A percentile compares a stretch with the other conserved stretches of the same genome.
Conservation (phyloP, 1,140 invertebrate genomes). For the Drosophila tani region DNA sequence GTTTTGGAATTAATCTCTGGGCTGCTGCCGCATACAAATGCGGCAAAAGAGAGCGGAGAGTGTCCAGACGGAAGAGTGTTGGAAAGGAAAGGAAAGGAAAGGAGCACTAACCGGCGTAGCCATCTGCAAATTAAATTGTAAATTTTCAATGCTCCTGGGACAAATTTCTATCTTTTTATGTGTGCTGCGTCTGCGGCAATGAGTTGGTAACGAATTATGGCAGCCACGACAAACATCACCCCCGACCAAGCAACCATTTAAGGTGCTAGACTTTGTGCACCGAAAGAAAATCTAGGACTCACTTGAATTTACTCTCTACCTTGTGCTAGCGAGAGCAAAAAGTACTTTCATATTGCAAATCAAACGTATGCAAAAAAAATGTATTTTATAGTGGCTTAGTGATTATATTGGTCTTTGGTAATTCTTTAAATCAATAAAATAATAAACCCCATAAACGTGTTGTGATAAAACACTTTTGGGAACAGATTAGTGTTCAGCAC, state of each 20-base stretch:
- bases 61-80: not conserved
- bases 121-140: constrained; percentile 79
- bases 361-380: too few relatives aligned
- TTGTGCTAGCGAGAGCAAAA: too few relatives aligned
- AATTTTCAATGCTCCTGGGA: constrained; percentile 76
- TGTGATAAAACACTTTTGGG: too few relatives aligned
- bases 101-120: constrained; percentile 24
- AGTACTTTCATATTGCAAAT: too few relatives aligned
- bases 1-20: constrained; percentile 8
- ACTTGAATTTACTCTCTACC: too few relatives aligned
- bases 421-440: too few relatives aligned
- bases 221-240: constrained; percentile 9
- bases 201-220: constrained; percentile 67
- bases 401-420: too few relatives aligned
- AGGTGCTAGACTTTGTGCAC: not conserved
- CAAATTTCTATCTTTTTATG: constrained; percentile 77
- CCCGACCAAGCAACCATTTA: not conserved
- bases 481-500: too few relatives aligned
- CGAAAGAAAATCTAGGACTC: not conserved
- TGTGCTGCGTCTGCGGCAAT: constrained; percentile 63
- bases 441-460: too few relatives aligned
- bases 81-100: constrained; percentile 5
- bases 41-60: not conserved
- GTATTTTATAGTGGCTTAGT: too few relatives aligned
- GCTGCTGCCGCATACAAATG: constrained; percentile 15